These are phyloP conservation scores for Tetanocera ferruginea DNA, from an alignment of 2,888 invertebrate genomes.

Conservation along the genomic window DNA sequence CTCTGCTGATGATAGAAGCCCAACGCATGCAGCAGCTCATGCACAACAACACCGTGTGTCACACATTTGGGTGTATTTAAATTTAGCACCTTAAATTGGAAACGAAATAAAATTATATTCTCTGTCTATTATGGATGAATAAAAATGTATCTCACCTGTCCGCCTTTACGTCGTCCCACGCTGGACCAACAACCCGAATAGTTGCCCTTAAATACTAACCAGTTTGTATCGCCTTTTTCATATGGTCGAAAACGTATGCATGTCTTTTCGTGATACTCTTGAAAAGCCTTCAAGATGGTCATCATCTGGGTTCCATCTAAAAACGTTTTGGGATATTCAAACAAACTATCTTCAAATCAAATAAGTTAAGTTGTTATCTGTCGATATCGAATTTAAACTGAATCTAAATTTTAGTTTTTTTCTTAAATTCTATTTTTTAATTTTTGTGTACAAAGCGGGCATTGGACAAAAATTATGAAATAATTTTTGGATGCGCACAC, in stretches of 20 bases:
- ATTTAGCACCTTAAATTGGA: slow-evolving; percentile 70
- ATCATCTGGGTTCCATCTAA: slow-evolving; percentile 69
- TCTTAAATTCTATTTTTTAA: no score
- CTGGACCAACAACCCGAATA: slow-evolving; percentile 77
- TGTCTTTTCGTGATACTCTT: slow-evolving; percentile 74
- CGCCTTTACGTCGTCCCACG: slow-evolving; percentile 75
- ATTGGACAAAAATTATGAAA: no score
- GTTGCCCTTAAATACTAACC: slow-evolving; percentile 73
- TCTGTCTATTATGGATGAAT: no score
- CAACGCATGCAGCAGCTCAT: slow-evolving; percentile 84
- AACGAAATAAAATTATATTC: background rate
- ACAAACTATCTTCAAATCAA: no score
- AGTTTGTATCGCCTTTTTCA: slow-evolving; percentile 73
- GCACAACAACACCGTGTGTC: slow-evolving; percentile 77
- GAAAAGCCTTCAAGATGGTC: slow-evolving; percentile 73
- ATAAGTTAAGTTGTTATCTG: no score
- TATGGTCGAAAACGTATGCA: slow-evolving; percentile 77
- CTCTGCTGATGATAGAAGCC: slow-evolving; percentile 90
- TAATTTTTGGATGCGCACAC: no score
- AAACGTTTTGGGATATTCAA: no score
- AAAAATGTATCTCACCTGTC: slow-evolving; percentile 69
- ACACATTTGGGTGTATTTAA: slow-evolving; percentile 73
- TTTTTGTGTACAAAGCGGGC: no score
- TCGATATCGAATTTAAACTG: no score
- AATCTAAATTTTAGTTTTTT: no score